These are phyloP conservation scores for Chaetoderma sp. DNA, from an alignment of 2,888 invertebrate genomes.

Conservation along the genomic window DNA sequence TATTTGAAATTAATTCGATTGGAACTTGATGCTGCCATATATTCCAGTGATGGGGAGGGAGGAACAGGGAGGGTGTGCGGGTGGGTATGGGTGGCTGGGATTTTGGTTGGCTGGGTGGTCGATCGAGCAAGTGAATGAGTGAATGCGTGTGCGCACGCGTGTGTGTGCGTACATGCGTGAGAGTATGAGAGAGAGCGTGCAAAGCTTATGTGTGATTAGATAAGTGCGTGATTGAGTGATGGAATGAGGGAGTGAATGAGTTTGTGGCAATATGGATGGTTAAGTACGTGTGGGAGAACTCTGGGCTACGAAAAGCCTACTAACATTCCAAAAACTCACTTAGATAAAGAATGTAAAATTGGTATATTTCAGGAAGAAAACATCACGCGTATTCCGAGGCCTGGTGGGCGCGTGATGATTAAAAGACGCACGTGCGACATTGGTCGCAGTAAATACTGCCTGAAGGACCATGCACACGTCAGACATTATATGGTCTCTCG, in stretches of 20 bases:
- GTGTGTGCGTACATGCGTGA: too few species aligned
- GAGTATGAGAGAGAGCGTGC: too few species aligned
- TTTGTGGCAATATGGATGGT: neutral
- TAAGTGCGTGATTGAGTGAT: too few species aligned
- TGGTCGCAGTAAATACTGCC: conserved; percentile 42
- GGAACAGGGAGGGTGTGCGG: too few species aligned
- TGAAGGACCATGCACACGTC: conserved; percentile 59
- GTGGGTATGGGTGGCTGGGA: too few species aligned
- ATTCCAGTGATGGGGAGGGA: too few species aligned
- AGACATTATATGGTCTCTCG: conserved; percentile 54
- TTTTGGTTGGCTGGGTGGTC: too few species aligned
- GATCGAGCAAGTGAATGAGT: too few species aligned
- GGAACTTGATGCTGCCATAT: too few species aligned
- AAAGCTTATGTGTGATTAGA: too few species aligned
- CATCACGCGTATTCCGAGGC: conserved; percentile 50
- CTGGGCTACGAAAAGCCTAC: neutral
- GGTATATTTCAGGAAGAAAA: conserved; percentile 37
- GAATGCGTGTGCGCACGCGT: too few species aligned
- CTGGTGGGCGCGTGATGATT: conserved; percentile 50
- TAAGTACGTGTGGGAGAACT: neutral
- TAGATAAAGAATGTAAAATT: neutral
- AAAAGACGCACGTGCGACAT: conserved; percentile 48
- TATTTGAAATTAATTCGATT: too few species aligned
- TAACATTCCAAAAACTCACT: neutral
- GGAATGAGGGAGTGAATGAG: neutral